Evolutionary conservation across 2,113 vertebrate species (phyloP), one percentile per base, ranked within the genome.

Genomic region (Xenotilapia leptura): DNA sequence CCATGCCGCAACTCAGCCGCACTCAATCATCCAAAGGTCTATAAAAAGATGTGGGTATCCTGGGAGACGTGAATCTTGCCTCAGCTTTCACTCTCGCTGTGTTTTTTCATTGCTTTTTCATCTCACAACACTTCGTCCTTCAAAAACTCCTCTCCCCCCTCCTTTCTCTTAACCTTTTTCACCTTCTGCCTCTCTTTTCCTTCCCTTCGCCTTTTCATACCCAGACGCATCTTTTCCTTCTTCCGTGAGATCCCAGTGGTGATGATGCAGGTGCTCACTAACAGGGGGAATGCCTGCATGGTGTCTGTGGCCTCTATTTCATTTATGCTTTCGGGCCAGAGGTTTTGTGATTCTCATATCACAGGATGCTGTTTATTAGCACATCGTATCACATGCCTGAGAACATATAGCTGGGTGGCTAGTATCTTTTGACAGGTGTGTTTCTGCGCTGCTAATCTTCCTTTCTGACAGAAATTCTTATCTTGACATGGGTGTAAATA

Each of bases 31-130:
- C 92, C 87, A 88, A 49, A 87, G 90, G 88, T 90, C 95, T 96
- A 96, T 94, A 95, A 95, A 96, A 95, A 96, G 94, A 94, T 88
- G 83, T 90, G 93, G 94, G 94, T 95, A 93, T 95, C 94, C 94
- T 95, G 94, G 95, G 95, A 96, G 94, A 94, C 79, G 73, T 88
- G 91, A 86, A 92, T 93, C 91, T 92, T 91, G 89, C 90, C 88
- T 90, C 87, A 88, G 92, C 86, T 87, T 91, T 92, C 89, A 81
- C 88, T 90, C 88, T 86, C 75, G 2, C 54, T 40, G 9, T 33
- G 80, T 84, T 88, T 80, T 70, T 58, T 38, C 38, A 23, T 73
- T 47, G 79, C 77, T 85, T 62, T 89, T 91, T 83, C 28, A 3
- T 88, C 80, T 93, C 85, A 49, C 73, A 85, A 79, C 84, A 75